Conservation (phyloP, 2,113 vertebrate species). For the Lichenostomus cassidix region DNA sequence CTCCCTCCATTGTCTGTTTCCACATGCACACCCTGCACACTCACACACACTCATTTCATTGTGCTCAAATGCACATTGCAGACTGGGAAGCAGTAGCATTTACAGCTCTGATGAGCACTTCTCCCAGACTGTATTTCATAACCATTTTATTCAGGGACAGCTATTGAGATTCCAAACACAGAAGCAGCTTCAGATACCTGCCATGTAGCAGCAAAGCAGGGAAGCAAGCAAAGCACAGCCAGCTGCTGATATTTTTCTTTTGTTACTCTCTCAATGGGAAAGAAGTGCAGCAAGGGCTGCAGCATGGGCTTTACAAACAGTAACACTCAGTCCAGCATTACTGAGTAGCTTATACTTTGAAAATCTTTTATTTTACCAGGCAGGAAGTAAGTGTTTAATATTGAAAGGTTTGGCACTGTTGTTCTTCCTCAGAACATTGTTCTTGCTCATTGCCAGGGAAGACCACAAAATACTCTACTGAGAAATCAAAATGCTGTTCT, state of each 20-base stretch:
- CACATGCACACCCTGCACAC: not conserved
- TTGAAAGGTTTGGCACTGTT: not conserved
- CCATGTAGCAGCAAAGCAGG: not conserved
- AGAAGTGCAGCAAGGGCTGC: not conserved
- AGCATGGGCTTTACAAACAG: not conserved
- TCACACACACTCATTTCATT: not conserved
- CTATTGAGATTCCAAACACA: not conserved
- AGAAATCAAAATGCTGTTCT: not conserved
- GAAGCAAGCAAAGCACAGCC: not conserved
- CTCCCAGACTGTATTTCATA: not conserved
- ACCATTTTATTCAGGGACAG: not conserved
- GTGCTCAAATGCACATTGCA: not conserved
- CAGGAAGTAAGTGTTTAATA: not conserved
- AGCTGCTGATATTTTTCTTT: not conserved
- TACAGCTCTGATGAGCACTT: not conserved
- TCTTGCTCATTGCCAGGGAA: not conserved
- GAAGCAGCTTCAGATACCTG: not conserved
- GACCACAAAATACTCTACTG: not conserved
- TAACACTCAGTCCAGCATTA: not conserved
- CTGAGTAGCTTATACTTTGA: not conserved
- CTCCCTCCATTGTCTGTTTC: not conserved
- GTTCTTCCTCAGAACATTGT: not conserved
- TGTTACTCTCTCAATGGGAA: not conserved
- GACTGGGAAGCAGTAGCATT: not conserved
- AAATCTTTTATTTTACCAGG: not conserved